Conservation (phyloP, 2,797 vertebrate genomes). For the Myotis pilosus region DNA sequence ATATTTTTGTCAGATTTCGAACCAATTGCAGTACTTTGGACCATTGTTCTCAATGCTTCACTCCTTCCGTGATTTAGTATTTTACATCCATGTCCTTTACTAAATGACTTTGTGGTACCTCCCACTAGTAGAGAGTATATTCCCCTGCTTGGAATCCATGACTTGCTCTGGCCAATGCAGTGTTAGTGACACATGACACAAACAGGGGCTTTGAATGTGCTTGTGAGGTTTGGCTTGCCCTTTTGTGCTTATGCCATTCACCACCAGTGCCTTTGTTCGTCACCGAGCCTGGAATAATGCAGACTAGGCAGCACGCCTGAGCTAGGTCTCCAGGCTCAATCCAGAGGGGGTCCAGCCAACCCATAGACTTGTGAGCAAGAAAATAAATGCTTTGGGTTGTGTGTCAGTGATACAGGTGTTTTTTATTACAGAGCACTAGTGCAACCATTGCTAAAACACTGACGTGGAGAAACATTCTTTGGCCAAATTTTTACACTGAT, state of each 20-base stretch:
- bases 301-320: neutral
- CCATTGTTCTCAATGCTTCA: neutral
- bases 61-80: neutral
- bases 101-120: neutral
- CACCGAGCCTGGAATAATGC: neutral
- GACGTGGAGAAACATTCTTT: neutral
- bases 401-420: neutral
- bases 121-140: neutral
- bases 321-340: neutral
- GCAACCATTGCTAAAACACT: neutral
- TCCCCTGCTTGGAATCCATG: neutral
- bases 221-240: neutral
- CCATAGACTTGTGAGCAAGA: neutral
- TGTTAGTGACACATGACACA: neutral
- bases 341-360: neutral
- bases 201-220: neutral
- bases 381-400: neutral
- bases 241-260: neutral
- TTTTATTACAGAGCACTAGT: neutral
- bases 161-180: neutral
- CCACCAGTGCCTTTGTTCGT: neutral
- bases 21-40: neutral
- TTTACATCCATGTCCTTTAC: neutral
- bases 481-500: neutral
- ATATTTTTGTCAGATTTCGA: neutral